These are phyloP conservation scores for Heliocidaris tuberculata DNA, from an alignment of 35 echinoderm and acorn worm genomes.

Conservation along the genomic window DNA sequence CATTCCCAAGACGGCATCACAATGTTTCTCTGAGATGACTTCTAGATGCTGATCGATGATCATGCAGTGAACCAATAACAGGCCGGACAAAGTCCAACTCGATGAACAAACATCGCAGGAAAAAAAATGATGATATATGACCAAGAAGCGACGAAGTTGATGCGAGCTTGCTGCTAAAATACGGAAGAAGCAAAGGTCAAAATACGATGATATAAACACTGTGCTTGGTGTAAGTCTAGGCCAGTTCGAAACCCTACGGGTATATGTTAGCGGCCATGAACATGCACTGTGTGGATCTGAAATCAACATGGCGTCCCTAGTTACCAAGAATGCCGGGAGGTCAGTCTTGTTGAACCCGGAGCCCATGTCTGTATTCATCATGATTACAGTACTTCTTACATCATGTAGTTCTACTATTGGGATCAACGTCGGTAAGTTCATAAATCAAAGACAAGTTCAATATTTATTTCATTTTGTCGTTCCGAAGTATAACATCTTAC, in stretches of 20 bases:
- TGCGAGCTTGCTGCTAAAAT: neutral
- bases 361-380: neutral
- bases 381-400: neutral
- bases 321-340: neutral
- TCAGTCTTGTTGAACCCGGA: neutral
- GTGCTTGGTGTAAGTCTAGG: neutral
- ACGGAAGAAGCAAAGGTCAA: neutral
- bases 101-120: neutral
- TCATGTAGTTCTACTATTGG: neutral
- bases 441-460: neutral
- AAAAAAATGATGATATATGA: neutral
- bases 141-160: neutral
- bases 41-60: neutral
- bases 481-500: neutral
- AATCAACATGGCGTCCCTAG: slow-evolving; percentile 39
- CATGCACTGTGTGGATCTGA: neutral
- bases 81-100: neutral
- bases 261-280: neutral
- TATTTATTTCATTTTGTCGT: neutral
- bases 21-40: neutral
- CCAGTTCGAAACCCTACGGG: neutral
- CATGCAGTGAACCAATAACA: neutral
- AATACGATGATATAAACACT: neutral
- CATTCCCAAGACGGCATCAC: neutral
- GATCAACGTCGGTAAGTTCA: neutral